Conservation (phyloP, 92 coral and sea anemone species). For the Palythoa caribaeorum region DNA sequence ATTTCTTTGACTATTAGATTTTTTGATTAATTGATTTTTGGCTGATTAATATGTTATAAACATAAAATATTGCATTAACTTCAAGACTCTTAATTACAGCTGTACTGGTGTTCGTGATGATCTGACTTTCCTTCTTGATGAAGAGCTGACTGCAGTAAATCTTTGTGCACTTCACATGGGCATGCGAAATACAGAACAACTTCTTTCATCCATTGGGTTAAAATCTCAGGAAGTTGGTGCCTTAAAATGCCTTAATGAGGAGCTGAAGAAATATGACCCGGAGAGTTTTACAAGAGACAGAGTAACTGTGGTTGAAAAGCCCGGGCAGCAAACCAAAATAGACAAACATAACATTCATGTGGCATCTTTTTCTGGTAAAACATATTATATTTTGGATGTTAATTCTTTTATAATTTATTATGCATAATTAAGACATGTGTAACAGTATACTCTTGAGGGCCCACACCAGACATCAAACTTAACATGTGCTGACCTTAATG, state of each 20-base stretch:
- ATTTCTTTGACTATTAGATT: too few species aligned
- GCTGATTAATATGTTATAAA: too few species aligned
- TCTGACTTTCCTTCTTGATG: neutral
- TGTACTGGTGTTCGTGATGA: slow-evolving; percentile 3
- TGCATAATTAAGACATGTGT: too few species aligned
- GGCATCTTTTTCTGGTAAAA: slow-evolving; percentile 18
- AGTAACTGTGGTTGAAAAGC: neutral
- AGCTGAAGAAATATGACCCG: slow-evolving; percentile 1
- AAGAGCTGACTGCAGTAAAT: neutral
- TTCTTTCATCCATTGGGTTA: slow-evolving; percentile 1
- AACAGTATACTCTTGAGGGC: too few species aligned
- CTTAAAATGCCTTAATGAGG: neutral
- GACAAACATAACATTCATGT: neutral
- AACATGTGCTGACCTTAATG: too few species aligned
- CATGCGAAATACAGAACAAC: slow-evolving; percentile 21
- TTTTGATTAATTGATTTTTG: too few species aligned
- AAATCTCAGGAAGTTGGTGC: neutral
- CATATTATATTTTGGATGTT: too few species aligned
- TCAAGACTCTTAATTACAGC: neutral
- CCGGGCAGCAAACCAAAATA: neutral
- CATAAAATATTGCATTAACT: too few species aligned
- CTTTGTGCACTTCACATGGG: slow-evolving; percentile 2
- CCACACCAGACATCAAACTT: too few species aligned
- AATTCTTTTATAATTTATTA: too few species aligned
- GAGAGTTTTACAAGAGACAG: neutral